These are phyloP conservation scores for Allygus modestus DNA, from an alignment of 2,888 invertebrate genomes.

Conservation along the genomic window DNA sequence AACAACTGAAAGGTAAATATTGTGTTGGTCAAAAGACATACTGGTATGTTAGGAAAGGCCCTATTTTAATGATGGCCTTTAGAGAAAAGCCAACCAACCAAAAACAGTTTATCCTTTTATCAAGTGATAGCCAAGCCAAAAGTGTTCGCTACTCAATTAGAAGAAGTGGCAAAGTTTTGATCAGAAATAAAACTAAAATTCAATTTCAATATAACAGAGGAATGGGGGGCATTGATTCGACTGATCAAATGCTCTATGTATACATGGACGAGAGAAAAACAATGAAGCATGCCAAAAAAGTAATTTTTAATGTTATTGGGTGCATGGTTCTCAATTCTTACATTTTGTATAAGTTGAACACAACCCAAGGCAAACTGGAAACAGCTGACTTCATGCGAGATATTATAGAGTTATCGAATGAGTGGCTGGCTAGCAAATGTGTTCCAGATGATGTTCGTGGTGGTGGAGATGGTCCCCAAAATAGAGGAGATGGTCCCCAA, in stretches of 20 bases:
- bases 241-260: slow-evolving; percentile 57
- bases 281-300: slow-evolving; percentile 55
- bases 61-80: slow-evolving; percentile 46
- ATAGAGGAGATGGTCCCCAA: neutral
- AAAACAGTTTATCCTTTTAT: slow-evolving; percentile 53
- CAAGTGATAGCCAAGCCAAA: slow-evolving; percentile 29
- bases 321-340: slow-evolving; percentile 54
- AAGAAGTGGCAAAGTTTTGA: slow-evolving; percentile 19
- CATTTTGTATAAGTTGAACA: slow-evolving; percentile 54
- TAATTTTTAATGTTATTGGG: slow-evolving; percentile 51
- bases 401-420: neutral
- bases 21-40: slow-evolving; percentile 56
- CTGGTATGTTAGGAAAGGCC: slow-evolving; percentile 58
- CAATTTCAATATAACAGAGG: slow-evolving; percentile 45
- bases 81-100: slow-evolving; percentile 47
- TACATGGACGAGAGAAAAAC: slow-evolving; percentile 48
- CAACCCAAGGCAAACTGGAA: neutral
- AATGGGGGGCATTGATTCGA: slow-evolving; percentile 58
- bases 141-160: slow-evolving; percentile 35
- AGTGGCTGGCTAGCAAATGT: slow-evolving; percentile 7
- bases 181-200: slow-evolving; percentile 55
- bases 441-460: neutral
- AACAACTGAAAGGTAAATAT: slow-evolving; percentile 38
- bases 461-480: slow-evolving; percentile 1
- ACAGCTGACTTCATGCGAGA: slow-evolving; percentile 1